phyloP scores from a whole-genome alignment of 2,888 invertebrate genomes.

The Escarpia spicata region DNA sequence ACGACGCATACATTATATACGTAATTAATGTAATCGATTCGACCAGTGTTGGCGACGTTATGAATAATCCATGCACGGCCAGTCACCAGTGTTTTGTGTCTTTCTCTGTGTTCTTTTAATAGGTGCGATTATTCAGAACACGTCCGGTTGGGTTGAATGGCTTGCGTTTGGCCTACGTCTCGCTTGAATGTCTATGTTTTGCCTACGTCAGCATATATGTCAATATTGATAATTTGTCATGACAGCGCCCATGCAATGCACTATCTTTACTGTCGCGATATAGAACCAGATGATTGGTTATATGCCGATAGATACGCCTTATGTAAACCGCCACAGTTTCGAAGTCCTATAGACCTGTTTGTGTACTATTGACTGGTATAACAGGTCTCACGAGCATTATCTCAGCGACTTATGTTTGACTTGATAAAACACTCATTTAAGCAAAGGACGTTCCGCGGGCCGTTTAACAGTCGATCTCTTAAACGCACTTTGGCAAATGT shows the following conservation, averaged over 20 bases:
- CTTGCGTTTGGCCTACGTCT: neutral
- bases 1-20: neutral
- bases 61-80: neutral
- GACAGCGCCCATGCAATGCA: neutral
- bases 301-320: neutral
- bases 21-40: neutral
- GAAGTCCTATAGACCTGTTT: neutral
- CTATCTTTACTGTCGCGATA: neutral
- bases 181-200: neutral
- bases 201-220: neutral
- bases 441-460: too few relatives aligned
- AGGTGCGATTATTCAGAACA: neutral
- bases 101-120: neutral
- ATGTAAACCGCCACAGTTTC: neutral
- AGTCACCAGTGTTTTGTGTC: neutral
- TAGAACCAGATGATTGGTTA: neutral
- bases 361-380: too few relatives aligned
- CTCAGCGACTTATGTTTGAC: too few relatives aligned
- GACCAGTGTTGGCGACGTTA: neutral
- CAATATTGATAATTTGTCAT: neutral
- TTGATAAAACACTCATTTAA: too few relatives aligned
- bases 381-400: too few relatives aligned
- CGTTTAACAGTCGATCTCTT: too few relatives aligned
- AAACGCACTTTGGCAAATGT: too few relatives aligned
- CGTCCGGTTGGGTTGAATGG: neutral